A percentile compares a stretch with the other conserved stretches of the same genome.
Conservation (phyloP, 2,888 invertebrate species). For the Lasioglossum zephyrum region DNA sequence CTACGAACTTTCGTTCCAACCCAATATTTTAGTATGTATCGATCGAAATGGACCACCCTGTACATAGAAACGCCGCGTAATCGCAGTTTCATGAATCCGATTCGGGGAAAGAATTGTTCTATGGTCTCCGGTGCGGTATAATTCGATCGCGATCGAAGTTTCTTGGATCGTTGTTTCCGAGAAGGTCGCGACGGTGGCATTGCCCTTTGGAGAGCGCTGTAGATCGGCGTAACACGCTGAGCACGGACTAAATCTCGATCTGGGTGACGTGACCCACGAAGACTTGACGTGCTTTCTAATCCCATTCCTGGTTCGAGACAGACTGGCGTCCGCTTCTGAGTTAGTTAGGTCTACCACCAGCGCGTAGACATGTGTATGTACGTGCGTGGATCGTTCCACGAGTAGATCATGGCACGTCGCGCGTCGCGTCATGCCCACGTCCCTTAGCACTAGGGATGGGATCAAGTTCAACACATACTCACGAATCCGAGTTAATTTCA, state of each 20-base stretch:
- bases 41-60: background rate
- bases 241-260: conserved; percentile 75
- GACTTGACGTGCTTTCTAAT: conserved; percentile 77
- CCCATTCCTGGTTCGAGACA: conserved; percentile 69
- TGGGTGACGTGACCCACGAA: conserved; percentile 73
- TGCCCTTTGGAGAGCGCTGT: conserved; percentile 58
- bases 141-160: conserved; percentile 1
- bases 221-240: conserved; percentile 55
- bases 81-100: background rate
- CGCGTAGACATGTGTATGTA: background rate
- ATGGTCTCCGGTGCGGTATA: background rate
- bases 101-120: background rate
- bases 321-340: conserved; percentile 65
- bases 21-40: background rate
- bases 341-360: conserved; percentile 13
- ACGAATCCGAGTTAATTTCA: too few species aligned
- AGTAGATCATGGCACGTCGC: background rate
- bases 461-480: too few species aligned
- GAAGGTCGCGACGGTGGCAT: conserved; percentile 41
- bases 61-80: background rate
- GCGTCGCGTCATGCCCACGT: background rate
- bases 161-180: conserved; percentile 29
- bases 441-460: background rate
- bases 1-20: too few species aligned
- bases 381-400: background rate